Evolutionary conservation across 2,888 invertebrate species (phyloP), one percentile per base, ranked within the genome.

Genomic region (Oscheius sp.): DNA sequence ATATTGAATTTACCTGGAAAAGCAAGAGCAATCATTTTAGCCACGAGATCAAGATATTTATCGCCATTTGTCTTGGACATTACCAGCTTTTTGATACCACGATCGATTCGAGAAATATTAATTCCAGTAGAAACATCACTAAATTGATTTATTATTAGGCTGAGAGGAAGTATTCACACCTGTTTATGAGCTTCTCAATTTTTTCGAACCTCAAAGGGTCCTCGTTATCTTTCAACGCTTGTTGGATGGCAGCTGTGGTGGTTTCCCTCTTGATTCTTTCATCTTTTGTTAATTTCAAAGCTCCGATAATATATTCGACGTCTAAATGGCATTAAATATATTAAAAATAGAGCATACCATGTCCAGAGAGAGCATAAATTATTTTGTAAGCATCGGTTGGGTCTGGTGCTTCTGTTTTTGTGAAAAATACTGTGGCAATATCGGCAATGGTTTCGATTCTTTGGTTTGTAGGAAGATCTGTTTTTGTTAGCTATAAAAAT

Each of bases 161-260:
- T n/a, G n/a, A n/a, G n/a, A n/a, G n/a, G 23, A 46, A 39, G 8
- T n/a, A 25, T 31, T 23, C 65, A 8, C 25, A 42, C 67, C 67
- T 67, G 12, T 37, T 39, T 3, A 67, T 10, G 15, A 67, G 27
- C 27, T 67, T 53, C 12, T 57, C 46, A 15, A 67, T 29, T 12
- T 67, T 67, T 10, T 67, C 67, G 5, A 27, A 27, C 12, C 29
- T 45, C 46, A 67, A 25, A 20, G 55, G 39, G 29, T 67, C 67
- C 1, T 42, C 46, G 12, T 33, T 55, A 4, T 15, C 20, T 4
- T 8, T 17, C 10, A 67, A 23, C 20, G 57, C 33, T 46, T 55
- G 55, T 25, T 55, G 42, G 12, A 67, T 37, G 4, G 34, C 25
- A 29, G 57, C 55, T 1, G 67, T 57, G 17, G 42, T 45, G 4